Percentiles rank a stretch among this genome's conserved stretches.
phyloP scores from a whole-genome alignment of 1,140 invertebrate species.

The Solenopsis fugax region DNA sequence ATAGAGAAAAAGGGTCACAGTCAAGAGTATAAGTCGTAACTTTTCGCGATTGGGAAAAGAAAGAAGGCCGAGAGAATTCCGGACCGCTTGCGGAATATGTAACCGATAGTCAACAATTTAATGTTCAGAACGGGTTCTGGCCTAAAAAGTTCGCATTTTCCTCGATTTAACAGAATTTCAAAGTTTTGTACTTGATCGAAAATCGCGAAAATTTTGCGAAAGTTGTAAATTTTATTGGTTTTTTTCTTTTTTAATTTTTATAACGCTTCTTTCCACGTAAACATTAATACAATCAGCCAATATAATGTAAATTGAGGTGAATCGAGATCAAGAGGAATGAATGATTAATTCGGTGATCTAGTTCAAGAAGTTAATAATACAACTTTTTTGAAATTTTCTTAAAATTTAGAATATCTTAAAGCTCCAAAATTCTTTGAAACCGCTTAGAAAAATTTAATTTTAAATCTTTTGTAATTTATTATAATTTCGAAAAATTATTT shows the following conservation, averaged over 20 bases:
- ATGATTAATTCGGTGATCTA: conserved; percentile 22
- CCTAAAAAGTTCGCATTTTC: conserved; percentile 11
- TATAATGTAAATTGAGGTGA: conserved; percentile 15
- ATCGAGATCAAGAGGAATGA: conserved; percentile 37
- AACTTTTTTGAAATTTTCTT: not conserved
- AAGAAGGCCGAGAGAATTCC: conserved; percentile 68
- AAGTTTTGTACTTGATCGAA: not conserved
- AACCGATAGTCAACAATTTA: conserved; percentile 6
- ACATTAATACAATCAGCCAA: not conserved
- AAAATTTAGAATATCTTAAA: not conserved
- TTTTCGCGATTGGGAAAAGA: conserved; percentile 62
- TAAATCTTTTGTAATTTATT: not conserved
- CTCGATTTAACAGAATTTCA: conserved; percentile 11
- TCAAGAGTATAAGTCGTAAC: conserved; percentile 68
- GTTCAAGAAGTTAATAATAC: conserved; percentile 12
- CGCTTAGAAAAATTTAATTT: not conserved
- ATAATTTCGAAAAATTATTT: not conserved
- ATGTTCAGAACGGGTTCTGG: not conserved
- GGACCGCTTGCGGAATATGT: conserved; percentile 15
- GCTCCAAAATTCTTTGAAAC: not conserved
- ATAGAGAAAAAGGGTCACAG: conserved; percentile 7
- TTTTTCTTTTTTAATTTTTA: not conserved
- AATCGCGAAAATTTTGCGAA: conserved; percentile 2
- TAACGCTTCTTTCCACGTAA: not conserved
- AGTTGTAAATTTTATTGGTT: not conserved